phyloP scores from a whole-genome alignment of 2,113 vertebrate species.

The Mionectes macconnelli region DNA sequence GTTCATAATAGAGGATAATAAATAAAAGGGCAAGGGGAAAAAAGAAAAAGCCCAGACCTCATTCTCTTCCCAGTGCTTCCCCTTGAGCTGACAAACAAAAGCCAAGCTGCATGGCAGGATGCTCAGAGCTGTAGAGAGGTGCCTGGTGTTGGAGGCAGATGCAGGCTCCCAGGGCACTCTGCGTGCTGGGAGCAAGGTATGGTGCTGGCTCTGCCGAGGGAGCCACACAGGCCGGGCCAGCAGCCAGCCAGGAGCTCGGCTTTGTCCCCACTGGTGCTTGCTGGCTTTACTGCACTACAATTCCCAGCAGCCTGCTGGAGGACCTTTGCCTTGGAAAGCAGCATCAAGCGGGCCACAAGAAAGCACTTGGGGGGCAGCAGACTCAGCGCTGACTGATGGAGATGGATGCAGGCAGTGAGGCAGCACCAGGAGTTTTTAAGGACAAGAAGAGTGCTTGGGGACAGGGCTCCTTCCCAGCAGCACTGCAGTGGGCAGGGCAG shows the following conservation, averaged over 20 bases:
- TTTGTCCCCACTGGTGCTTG: not conserved
- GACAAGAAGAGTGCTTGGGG: not conserved
- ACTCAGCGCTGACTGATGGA: not conserved
- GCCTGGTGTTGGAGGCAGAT: fast-evolving
- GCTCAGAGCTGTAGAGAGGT: not conserved
- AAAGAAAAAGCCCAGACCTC: not conserved
- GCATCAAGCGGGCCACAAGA: fast-evolving
- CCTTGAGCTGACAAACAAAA: not conserved
- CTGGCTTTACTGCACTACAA: not conserved
- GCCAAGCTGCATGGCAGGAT: not conserved
- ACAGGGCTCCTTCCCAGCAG: not conserved
- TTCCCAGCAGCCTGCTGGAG: constrained; percentile 17
- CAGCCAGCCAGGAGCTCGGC: not conserved
- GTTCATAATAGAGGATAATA: not conserved
- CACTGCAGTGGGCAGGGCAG: not conserved
- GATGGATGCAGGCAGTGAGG: not conserved
- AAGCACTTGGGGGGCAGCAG: not conserved
- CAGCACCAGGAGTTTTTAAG: not conserved
- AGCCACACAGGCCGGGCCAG: not conserved
- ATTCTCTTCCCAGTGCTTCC: not conserved
- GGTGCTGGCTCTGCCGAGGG: not conserved
- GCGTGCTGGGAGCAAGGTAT: fast-evolving
- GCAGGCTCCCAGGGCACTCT: not conserved
- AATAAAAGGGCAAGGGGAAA: not conserved
- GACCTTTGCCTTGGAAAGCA: not conserved